Conservation (phyloP, 2,888 invertebrate genomes). For the Nemotelus nigrinus region DNA sequence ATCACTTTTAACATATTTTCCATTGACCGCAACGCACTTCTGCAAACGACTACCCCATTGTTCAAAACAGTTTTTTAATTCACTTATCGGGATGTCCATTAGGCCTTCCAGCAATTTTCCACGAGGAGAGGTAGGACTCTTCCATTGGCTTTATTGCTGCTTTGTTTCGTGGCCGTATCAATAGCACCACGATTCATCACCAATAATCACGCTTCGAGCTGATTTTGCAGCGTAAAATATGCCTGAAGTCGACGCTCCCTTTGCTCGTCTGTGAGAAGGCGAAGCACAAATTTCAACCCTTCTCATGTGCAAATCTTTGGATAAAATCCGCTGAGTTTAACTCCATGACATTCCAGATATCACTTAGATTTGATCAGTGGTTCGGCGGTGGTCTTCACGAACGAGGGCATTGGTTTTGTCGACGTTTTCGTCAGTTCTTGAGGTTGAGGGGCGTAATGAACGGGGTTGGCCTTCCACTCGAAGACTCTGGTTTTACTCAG, state of each 20-base stretch:
- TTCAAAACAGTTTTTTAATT: too few relatives aligned
- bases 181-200: background rate
- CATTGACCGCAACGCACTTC: too few relatives aligned
- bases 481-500: too few relatives aligned
- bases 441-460: background rate
- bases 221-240: background rate
- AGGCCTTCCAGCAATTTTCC: too few relatives aligned
- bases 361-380: background rate
- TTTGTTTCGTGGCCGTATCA: background rate
- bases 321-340: background rate
- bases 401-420: too few relatives aligned
- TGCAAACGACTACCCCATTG: too few relatives aligned
- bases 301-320: background rate
- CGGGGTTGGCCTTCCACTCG: too few relatives aligned
- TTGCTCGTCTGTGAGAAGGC: background rate
- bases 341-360: constrained; percentile 5
- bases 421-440: background rate
- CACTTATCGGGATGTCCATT: too few relatives aligned
- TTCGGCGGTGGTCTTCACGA: background rate
- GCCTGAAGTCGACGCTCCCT: background rate
- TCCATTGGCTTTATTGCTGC: too few relatives aligned
- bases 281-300: background rate
- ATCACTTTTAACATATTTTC: too few relatives aligned
- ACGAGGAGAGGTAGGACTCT: too few relatives aligned
- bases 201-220: background rate